These are phyloP conservation scores for Tyrannus savana DNA, from an alignment of 2,113 vertebrate genomes.

Conservation along the genomic window DNA sequence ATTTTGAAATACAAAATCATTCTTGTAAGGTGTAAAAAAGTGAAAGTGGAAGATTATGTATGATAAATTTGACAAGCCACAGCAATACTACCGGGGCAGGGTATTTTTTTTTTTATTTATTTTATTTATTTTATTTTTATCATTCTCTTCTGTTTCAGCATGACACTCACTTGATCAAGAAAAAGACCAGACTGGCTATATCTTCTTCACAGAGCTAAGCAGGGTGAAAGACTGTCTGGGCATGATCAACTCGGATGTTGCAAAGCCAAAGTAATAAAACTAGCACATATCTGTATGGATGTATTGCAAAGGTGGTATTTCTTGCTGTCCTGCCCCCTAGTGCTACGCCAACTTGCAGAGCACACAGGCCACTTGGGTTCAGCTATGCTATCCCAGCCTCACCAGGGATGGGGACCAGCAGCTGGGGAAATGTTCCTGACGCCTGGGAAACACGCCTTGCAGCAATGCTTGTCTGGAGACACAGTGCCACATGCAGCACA, in stretches of 20 bases:
- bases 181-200: background rate
- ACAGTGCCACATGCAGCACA: background rate
- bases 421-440: background rate
- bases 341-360: background rate
- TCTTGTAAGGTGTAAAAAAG: background rate
- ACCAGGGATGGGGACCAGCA: rapidly evolving
- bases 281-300: background rate
- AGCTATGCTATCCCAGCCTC: rapidly evolving
- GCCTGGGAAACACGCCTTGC: background rate
- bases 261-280: background rate
- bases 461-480: background rate
- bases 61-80: background rate
- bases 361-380: background rate
- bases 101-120: too few species aligned
- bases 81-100: background rate
- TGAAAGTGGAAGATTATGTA: background rate
- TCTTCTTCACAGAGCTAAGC: background rate
- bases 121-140: background rate
- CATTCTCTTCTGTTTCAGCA: background rate
- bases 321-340: background rate
- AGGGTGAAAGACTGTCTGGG: background rate
- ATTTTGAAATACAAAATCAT: background rate
- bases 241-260: background rate
- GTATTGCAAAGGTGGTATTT: background rate
- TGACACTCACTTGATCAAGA: background rate